phyloP scores from a whole-genome alignment of 2,797 vertebrate species.

The Sparidentex hasta region DNA sequence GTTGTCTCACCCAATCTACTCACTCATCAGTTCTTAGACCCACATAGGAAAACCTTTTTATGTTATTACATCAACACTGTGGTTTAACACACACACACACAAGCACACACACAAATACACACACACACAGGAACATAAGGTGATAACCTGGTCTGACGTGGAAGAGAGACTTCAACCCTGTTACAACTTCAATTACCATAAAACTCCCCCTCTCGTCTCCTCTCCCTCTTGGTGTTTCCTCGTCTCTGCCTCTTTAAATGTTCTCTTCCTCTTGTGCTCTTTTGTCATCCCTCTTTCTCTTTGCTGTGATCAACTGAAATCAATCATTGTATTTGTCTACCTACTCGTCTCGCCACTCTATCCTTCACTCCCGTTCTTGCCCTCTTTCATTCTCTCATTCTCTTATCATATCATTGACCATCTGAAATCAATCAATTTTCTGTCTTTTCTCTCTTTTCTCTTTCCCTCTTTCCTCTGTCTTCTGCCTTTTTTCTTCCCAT shows the following conservation, averaged over 20 bases:
- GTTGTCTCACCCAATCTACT: slow-evolving; percentile 92
- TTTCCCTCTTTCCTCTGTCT: slow-evolving; percentile 36
- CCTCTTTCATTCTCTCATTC: slow-evolving; percentile 56
- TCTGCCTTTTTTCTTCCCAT: slow-evolving; percentile 46
- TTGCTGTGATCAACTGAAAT: slow-evolving; percentile 54
- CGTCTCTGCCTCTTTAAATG: slow-evolving; percentile 31
- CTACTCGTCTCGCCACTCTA: slow-evolving; percentile 34
- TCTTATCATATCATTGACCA: slow-evolving; percentile 75
- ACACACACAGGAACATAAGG: slow-evolving; percentile 48
- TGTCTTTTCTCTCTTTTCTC: slow-evolving; percentile 52
- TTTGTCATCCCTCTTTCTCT: slow-evolving; percentile 31
- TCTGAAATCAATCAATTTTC: slow-evolving; percentile 78
- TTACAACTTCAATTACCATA: slow-evolving; percentile 82
- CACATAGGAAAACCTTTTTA: slow-evolving; percentile 91
- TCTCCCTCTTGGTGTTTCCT: background rate
- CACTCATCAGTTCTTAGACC: slow-evolving; percentile 90
- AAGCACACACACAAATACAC: slow-evolving; percentile 11
- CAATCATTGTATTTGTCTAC: slow-evolving; percentile 58
- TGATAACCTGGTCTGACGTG: slow-evolving; percentile 92
- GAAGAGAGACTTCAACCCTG: slow-evolving; percentile 74
- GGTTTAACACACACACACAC: slow-evolving; percentile 45
- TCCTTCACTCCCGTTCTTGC: slow-evolving; percentile 27
- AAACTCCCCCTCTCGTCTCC: slow-evolving; percentile 41
- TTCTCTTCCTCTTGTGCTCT: slow-evolving; percentile 10
- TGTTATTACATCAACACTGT: slow-evolving; percentile 95